Conservation (phyloP, 2,113 vertebrate genomes). For the Triplophysa dalaica region DNA sequence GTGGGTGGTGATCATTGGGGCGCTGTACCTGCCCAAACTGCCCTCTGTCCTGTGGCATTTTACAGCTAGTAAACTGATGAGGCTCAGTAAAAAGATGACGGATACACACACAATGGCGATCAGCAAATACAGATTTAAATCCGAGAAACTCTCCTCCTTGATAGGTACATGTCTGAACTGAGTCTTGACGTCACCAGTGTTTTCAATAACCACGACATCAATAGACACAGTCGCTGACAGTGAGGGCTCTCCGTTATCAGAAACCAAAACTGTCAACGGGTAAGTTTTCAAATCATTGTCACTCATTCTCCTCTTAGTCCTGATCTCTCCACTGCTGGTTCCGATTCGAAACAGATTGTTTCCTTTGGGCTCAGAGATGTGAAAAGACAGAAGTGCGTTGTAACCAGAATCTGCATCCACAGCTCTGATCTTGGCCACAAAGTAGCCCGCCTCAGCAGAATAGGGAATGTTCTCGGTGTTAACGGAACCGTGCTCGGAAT, state of each 20-base stretch:
- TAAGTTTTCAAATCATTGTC: constrained; percentile 65
- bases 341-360: constrained; percentile 56
- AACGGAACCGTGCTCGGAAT: constrained; percentile 46
- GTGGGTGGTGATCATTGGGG: neutral
- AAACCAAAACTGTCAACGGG: constrained; percentile 62
- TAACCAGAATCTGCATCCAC: constrained; percentile 73
- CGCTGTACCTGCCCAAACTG: neutral
- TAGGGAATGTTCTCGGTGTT: constrained; percentile 48
- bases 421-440: constrained; percentile 71
- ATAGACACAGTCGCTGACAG: constrained; percentile 62
- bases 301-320: constrained; percentile 65
- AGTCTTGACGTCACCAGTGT: constrained; percentile 35
- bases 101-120: constrained; percentile 42
- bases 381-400: constrained; percentile 73
- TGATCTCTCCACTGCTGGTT: constrained; percentile 62
- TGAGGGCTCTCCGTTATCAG: constrained; percentile 58
- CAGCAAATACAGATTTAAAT: constrained; percentile 58
- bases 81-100: neutral
- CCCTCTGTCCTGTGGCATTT: neutral
- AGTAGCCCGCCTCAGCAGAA: constrained; percentile 59
- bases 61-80: neutral
- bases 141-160: constrained; percentile 51
- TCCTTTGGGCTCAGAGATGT: constrained; percentile 59
- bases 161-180: constrained; percentile 26
- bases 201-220: constrained; percentile 60